phyloP scores from a whole-genome alignment of 2,888 invertebrate species.

The Temnothorax unifasciatus region DNA sequence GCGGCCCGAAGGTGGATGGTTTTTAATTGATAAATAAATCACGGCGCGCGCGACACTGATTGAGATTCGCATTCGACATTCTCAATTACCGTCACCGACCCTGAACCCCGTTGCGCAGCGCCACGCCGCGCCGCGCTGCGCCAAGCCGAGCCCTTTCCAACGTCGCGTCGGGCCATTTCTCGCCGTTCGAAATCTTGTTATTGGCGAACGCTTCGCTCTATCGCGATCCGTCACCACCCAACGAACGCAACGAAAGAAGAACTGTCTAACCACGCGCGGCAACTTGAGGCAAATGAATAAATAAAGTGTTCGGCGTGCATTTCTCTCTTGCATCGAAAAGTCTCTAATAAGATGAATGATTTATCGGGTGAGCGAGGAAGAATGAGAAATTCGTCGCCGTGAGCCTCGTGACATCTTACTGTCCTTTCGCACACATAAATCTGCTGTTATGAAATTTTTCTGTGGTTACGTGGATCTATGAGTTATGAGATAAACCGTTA shows the following conservation, averaged over 20 bases:
- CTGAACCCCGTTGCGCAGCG: slow-evolving; percentile 19
- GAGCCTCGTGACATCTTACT: slow-evolving; percentile 44
- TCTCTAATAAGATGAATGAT: slow-evolving; percentile 49
- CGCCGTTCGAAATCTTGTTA: slow-evolving; percentile 50
- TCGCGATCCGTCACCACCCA: slow-evolving; percentile 53
- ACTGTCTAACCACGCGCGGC: slow-evolving; percentile 33
- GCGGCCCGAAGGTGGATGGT: slow-evolving; percentile 56
- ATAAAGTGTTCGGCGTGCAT: slow-evolving; percentile 3
- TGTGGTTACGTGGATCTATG: background rate
- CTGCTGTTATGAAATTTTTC: slow-evolving; percentile 44
- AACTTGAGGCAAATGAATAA: slow-evolving; percentile 22
- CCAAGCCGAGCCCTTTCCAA: slow-evolving; percentile 26
- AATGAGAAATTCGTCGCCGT: slow-evolving; percentile 51
- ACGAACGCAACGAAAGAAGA: slow-evolving; percentile 17
- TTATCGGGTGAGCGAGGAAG: slow-evolving; percentile 42
- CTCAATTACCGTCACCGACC: slow-evolving; percentile 49
- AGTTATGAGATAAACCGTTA: slow-evolving; percentile 28
- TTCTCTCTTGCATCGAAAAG: slow-evolving; percentile 27
- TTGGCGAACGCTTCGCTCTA: slow-evolving; percentile 46
- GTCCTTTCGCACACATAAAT: slow-evolving; percentile 42
- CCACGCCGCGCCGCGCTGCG: slow-evolving; percentile 5
- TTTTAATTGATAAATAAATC: slow-evolving; percentile 77
- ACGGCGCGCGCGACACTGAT: slow-evolving; percentile 55
- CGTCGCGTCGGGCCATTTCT: slow-evolving; percentile 42
- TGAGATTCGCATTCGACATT: slow-evolving; percentile 60